Percentiles rank a stretch among this genome's conserved stretches.
These are phyloP conservation scores for Auanema freiburgensis DNA, from an alignment of 2,888 invertebrate genomes.

Conservation along the genomic window DNA sequence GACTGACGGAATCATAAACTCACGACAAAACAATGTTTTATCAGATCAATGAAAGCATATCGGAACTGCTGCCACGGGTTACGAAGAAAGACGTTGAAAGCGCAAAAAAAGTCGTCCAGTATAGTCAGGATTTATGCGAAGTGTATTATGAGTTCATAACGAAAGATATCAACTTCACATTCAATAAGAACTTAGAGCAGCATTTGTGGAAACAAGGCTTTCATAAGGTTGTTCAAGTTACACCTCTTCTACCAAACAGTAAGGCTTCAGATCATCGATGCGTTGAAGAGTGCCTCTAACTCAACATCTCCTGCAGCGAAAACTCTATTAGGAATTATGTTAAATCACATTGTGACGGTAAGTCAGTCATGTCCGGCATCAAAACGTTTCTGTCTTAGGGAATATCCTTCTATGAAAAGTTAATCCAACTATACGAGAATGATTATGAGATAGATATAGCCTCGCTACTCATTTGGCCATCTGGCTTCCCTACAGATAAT, in stretches of 20 bases:
- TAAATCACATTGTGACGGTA: slow-evolving; percentile 6
- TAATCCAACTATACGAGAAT: slow-evolving; percentile 75
- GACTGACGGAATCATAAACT: not conserved
- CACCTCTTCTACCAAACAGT: not conserved
- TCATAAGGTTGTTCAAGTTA: slow-evolving; percentile 23
- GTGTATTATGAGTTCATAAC: slow-evolving; percentile 26
- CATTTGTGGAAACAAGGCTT: slow-evolving; percentile 41
- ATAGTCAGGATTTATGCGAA: slow-evolving; percentile 24
- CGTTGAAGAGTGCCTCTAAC: slow-evolving; percentile 14
- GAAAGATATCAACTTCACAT: slow-evolving; percentile 32
- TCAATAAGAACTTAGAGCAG: slow-evolving; percentile 32
- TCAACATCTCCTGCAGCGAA: slow-evolving; percentile 11
- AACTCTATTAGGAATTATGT: slow-evolving; percentile 3
- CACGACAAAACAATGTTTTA: slow-evolving; percentile 8
- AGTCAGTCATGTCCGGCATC: not conserved
- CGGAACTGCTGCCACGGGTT: slow-evolving; percentile 18
- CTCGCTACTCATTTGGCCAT: slow-evolving; percentile 50
- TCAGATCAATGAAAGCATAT: slow-evolving; percentile 29
- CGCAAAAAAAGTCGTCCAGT: slow-evolving; percentile 30
- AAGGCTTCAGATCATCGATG: slow-evolving; percentile 16
- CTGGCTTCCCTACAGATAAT: slow-evolving; percentile 16
- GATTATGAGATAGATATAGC: slow-evolving; percentile 76
- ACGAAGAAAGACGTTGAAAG: slow-evolving; percentile 30
- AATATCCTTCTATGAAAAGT: slow-evolving; percentile 75
- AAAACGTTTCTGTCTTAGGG: slow-evolving; percentile 16